These are phyloP conservation scores for Nixonia krombeini DNA, from an alignment of 1,140 invertebrate species.

Conservation along the genomic window DNA sequence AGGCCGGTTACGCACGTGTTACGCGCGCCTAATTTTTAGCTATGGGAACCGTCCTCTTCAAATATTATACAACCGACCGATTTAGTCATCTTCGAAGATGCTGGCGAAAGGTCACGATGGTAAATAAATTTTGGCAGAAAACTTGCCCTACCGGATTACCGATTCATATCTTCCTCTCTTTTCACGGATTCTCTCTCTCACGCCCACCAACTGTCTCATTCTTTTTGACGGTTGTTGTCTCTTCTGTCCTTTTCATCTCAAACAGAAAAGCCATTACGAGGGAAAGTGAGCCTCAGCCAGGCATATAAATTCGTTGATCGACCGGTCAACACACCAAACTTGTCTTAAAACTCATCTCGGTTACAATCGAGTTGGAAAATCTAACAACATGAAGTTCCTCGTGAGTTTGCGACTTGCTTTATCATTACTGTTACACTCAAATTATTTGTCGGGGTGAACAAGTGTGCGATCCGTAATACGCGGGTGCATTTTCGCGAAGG, in stretches of 20 bases:
- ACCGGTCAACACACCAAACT: constrained; percentile 48
- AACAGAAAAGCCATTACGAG: constrained; percentile 41
- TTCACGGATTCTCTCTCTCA: constrained; percentile 36
- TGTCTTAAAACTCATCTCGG: constrained; percentile 51
- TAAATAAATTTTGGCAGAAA: constrained; percentile 59
- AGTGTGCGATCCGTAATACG: too few relatives aligned
- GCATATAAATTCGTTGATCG: constrained; percentile 59
- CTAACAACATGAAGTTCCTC: constrained; percentile 65
- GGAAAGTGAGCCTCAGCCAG: constrained; percentile 55
- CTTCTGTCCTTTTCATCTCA: constrained; percentile 40
- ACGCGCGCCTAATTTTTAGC: too few relatives aligned
- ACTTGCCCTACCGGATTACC: constrained; percentile 33
- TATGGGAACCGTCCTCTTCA: background rate
- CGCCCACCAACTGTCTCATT: constrained; percentile 24
- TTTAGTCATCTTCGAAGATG: constrained; percentile 41
- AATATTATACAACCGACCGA: constrained; percentile 57
- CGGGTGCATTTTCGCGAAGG: background rate
- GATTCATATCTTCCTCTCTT: constrained; percentile 17
- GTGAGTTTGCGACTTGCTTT: constrained; percentile 57
- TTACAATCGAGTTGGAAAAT: constrained; percentile 32
- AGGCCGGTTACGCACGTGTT: too few relatives aligned
- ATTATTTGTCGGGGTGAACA: constrained; percentile 1
- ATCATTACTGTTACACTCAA: constrained; percentile 8
- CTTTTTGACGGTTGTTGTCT: constrained; percentile 29
- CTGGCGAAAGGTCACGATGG: constrained; percentile 59